These are phyloP conservation scores for Melanotaenia nigrans DNA, from an alignment of 2,797 vertebrate genomes.

Conservation along the genomic window DNA sequence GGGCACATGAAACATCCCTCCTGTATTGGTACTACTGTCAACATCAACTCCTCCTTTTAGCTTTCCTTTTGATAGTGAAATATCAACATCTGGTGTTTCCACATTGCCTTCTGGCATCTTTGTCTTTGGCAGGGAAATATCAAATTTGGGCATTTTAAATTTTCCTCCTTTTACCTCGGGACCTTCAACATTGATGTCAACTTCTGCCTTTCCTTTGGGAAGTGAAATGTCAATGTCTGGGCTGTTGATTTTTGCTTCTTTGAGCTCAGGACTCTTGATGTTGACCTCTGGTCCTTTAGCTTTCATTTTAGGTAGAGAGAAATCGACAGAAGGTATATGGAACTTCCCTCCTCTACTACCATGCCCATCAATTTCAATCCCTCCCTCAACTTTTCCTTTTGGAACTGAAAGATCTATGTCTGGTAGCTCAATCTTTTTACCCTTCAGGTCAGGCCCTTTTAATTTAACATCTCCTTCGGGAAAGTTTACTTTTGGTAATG, in stretches of 20 bases:
- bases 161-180: conserved; percentile 47
- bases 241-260: conserved; percentile 45
- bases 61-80: conserved; percentile 1
- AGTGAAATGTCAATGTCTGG: conserved; percentile 63
- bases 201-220: conserved; percentile 49
- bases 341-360: conserved; percentile 62
- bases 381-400: conserved; percentile 37
- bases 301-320: conserved; percentile 50
- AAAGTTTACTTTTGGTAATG: conserved; percentile 57
- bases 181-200: conserved; percentile 42
- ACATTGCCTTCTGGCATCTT: conserved; percentile 11
- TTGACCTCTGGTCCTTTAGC: conserved; percentile 23
- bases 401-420: conserved; percentile 65
- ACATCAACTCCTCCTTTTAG: not conserved
- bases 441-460: conserved; percentile 56
- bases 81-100: conserved; percentile 27
- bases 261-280: conserved; percentile 47
- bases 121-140: conserved; percentile 61
- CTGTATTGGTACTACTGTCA: conserved; percentile 48
- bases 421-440: conserved; percentile 59
- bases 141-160: conserved; percentile 51
- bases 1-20: conserved; percentile 56
- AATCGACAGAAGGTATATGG: conserved; percentile 66
- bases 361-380: conserved; percentile 30
- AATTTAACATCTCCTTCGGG: conserved; percentile 49